phyloP scores from a whole-genome alignment of 2,888 invertebrate species.

The Hemistola chrysoprasaria region DNA sequence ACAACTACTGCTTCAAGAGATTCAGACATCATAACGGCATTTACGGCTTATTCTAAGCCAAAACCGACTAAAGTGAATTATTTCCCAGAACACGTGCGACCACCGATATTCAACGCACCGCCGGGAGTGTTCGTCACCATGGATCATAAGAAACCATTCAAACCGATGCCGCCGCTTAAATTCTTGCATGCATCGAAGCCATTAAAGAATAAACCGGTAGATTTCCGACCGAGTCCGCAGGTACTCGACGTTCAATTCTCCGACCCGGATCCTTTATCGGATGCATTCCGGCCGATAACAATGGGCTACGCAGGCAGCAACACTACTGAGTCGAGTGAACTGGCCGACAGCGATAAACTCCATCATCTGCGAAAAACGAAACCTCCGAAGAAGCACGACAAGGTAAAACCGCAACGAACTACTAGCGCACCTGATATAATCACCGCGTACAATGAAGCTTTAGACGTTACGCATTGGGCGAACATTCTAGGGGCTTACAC shows the following conservation, averaged over 20 bases:
- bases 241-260: constrained; percentile 59
- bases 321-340: constrained; percentile 30
- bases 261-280: constrained; percentile 53
- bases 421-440: constrained; percentile 64
- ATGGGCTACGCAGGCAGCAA: constrained; percentile 44
- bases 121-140: constrained; percentile 73
- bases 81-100: constrained; percentile 61
- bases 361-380: constrained; percentile 52
- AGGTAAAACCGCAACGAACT: constrained; percentile 48
- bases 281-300: constrained; percentile 68
- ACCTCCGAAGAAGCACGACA: constrained; percentile 56
- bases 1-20: constrained; percentile 39
- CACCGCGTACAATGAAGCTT: constrained; percentile 44
- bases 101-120: constrained; percentile 71
- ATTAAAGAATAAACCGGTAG: constrained; percentile 48
- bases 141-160: constrained; percentile 72
- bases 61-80: constrained; percentile 56
- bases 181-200: constrained; percentile 49
- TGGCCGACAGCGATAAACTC: constrained; percentile 38
- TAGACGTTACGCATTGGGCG: constrained; percentile 60
- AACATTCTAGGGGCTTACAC: constrained; percentile 63
- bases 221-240: constrained; percentile 72
- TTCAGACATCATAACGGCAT: constrained; percentile 44
- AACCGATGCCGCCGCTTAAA: constrained; percentile 74
- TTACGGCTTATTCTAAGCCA: constrained; percentile 48